phyloP scores from a whole-genome alignment of 2,113 vertebrate genomes.

The Cervus canadensis region DNA sequence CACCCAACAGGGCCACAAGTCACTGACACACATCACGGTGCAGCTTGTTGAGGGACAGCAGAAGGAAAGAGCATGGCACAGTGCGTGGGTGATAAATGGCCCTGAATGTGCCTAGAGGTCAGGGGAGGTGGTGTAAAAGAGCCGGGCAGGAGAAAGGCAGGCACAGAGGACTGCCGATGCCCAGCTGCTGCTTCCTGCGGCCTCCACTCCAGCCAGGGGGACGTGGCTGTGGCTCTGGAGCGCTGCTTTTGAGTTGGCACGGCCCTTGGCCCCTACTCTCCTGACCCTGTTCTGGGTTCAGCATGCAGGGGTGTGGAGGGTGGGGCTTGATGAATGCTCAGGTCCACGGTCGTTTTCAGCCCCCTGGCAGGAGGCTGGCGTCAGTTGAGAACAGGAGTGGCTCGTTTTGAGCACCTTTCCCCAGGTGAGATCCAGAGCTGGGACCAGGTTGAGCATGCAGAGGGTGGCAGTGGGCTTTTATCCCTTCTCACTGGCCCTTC shows the following conservation, averaged over 20 bases:
- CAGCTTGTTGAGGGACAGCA: too few relatives aligned
- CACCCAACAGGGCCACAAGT: rapidly evolving
- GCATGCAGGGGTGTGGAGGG: background rate
- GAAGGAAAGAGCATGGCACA: background rate
- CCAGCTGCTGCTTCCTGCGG: background rate
- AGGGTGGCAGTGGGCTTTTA: background rate
- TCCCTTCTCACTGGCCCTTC: background rate
- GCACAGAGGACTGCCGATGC: rapidly evolving
- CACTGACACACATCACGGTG: rapidly evolving
- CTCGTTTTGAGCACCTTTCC: background rate
- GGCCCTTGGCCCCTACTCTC: background rate
- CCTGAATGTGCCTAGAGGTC: background rate
- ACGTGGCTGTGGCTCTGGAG: background rate
- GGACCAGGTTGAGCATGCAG: background rate
- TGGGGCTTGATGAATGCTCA: rapidly evolving
- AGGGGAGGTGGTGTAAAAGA: background rate
- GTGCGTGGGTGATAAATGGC: background rate
- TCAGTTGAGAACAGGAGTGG: background rate
- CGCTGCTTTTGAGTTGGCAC: background rate
- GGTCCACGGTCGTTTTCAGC: background rate
- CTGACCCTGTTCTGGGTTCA: background rate
- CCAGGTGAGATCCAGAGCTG: background rate
- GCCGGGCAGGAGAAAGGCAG: background rate
- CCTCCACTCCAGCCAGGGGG: background rate
- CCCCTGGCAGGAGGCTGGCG: rapidly evolving